phyloP scores from a whole-genome alignment of 2,797 vertebrate genomes.

The Rhinella marina region DNA sequence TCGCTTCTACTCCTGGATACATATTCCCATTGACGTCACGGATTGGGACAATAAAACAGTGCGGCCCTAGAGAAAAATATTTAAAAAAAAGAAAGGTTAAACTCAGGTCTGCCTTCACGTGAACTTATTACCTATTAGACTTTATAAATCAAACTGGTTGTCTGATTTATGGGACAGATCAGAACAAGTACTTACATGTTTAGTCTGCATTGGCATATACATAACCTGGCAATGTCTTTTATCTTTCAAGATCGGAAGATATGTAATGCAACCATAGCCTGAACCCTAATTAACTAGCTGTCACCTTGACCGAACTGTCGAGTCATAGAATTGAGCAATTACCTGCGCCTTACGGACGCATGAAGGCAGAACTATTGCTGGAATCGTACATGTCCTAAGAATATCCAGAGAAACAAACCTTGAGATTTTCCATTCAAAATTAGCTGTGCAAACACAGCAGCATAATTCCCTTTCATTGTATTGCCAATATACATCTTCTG shows the following conservation, averaged over 20 bases:
- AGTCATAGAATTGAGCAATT: conserved; percentile 7
- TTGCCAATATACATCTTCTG: conserved; percentile 75
- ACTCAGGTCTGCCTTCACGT: neutral
- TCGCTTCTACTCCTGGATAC: conserved; percentile 69
- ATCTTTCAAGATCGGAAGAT: conserved; percentile 15
- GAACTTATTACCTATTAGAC: conserved; percentile 24
- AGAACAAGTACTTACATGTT: conserved; percentile 14
- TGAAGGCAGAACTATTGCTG: neutral
- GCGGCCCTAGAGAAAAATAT: conserved; percentile 67
- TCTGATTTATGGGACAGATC: conserved; percentile 18
- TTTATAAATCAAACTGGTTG: neutral
- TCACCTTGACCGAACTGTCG: neutral
- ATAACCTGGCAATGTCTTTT: neutral
- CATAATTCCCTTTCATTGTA: conserved; percentile 67
- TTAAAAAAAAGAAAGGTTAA: conserved; percentile 4
- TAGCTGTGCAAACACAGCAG: conserved; percentile 73
- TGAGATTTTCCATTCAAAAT: conserved; percentile 67
- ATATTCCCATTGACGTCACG: conserved; percentile 66
- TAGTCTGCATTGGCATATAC: neutral
- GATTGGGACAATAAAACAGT: conserved; percentile 74
- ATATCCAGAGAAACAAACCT: conserved; percentile 64
- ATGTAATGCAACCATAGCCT: conserved; percentile 1
- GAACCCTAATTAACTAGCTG: neutral
- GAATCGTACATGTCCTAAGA: neutral
- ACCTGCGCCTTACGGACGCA: neutral